phyloP scores from a whole-genome alignment of 2,888 invertebrate species.

The Capitulum mitella region DNA sequence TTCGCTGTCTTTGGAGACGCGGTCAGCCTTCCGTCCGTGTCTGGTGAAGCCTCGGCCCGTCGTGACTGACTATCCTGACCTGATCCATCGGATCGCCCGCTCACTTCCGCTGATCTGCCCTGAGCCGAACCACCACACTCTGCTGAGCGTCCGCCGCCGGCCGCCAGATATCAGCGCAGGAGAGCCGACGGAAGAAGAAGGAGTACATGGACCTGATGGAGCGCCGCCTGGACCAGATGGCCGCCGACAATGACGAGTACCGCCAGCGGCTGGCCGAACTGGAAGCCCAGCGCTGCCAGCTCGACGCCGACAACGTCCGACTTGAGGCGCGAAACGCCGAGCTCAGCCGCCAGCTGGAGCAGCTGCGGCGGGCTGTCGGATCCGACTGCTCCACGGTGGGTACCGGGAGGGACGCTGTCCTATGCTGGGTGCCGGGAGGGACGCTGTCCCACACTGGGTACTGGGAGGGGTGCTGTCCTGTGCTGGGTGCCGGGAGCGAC shows the following conservation, averaged over 20 bases:
- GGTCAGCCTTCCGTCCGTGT: too few relatives aligned
- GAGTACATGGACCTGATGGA: constrained; percentile 98
- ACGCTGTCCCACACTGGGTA: background rate
- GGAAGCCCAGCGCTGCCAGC: constrained; percentile 56
- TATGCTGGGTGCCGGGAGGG: background rate
- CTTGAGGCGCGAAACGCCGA: constrained; percentile 69
- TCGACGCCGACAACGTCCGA: background rate
- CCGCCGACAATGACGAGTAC: constrained; percentile 70
- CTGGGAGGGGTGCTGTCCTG: background rate
- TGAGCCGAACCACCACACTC: too few relatives aligned
- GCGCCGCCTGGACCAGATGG: constrained; percentile 72
- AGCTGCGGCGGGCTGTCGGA: constrained; percentile 30
- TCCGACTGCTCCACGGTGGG: background rate
- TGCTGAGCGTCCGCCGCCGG: background rate
- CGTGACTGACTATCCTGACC: too few relatives aligned
- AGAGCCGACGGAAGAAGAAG: constrained; percentile 96
- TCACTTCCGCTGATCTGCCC: too few relatives aligned
- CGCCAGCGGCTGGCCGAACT: constrained; percentile 66
- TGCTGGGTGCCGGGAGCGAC: background rate
- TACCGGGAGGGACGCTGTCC: background rate
- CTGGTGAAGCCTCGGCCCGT: too few relatives aligned
- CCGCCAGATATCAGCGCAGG: constrained; percentile 90
- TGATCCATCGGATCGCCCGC: too few relatives aligned
- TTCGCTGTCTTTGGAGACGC: too few relatives aligned
- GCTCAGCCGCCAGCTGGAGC: constrained; percentile 43